phyloP scores from a whole-genome alignment of 1,140 invertebrate genomes.

The Trinorchestia longiramus region DNA sequence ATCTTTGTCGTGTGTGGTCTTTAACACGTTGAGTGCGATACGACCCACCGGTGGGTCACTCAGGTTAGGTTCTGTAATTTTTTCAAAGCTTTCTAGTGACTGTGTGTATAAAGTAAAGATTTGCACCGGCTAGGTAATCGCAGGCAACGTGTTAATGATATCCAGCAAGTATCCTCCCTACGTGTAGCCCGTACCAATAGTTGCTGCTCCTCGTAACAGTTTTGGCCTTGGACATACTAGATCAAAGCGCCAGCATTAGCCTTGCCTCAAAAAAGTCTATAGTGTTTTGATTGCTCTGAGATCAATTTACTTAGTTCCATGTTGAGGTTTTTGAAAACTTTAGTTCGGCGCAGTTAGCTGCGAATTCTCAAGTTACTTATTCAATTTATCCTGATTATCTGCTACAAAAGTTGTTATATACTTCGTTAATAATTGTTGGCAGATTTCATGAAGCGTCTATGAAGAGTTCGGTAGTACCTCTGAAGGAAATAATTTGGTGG shows the following conservation, averaged over 20 bases:
- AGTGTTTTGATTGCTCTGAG: neutral
- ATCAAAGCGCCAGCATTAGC: neutral
- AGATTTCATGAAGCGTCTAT: neutral
- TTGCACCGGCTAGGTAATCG: too few relatives aligned
- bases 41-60: too few relatives aligned
- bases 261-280: neutral
- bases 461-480: neutral
- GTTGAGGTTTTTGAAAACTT: neutral
- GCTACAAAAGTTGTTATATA: neutral
- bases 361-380: neutral
- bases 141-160: too few relatives aligned
- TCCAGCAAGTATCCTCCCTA: neutral
- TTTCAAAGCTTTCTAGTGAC: too few relatives aligned
- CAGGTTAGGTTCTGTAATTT: too few relatives aligned
- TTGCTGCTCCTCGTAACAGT: neutral
- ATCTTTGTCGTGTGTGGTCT: neutral
- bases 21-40: too few relatives aligned
- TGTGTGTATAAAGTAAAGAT: too few relatives aligned
- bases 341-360: neutral
- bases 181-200: neutral
- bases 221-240: neutral
- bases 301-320: neutral
- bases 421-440: neutral
- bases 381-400: neutral
- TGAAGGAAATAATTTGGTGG: neutral